Evolutionary conservation across 2,797 vertebrate species (phyloP).

Genomic region (Anniella stebbinsi): DNA sequence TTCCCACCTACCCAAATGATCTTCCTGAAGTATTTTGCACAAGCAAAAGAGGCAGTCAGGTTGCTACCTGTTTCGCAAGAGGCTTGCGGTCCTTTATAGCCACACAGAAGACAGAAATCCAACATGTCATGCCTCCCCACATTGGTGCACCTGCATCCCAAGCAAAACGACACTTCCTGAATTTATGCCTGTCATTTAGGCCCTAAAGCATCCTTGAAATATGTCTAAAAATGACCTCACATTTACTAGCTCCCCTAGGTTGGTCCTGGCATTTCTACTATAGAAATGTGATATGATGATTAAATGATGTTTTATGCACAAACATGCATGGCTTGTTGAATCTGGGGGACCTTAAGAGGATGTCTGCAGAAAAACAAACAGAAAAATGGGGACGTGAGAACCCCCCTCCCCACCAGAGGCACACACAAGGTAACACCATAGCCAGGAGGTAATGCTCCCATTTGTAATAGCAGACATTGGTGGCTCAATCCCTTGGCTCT

Average conservation of each 20-base stretch:
- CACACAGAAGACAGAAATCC: not conserved
- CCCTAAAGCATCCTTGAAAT: not conserved
- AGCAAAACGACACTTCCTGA: not conserved
- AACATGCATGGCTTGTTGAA: not conserved
- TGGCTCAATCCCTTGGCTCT: too few species aligned
- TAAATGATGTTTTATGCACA: not conserved
- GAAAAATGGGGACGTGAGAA: not conserved
- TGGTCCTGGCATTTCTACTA: not conserved
- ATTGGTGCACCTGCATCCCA: not conserved
- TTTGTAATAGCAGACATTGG: not conserved
- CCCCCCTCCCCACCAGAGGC: not conserved
- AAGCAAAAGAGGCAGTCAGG: not conserved
- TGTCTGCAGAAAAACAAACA: not conserved
- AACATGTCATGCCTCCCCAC: not conserved
- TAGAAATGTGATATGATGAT: not conserved
- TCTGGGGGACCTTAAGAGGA: too few species aligned
- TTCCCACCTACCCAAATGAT: not conserved
- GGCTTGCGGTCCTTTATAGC: not conserved
- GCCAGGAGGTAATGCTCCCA: not conserved
- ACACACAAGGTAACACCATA: not conserved
- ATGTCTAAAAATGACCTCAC: not conserved
- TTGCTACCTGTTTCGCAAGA: slow-evolving; percentile 14
- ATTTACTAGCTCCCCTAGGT: not conserved
- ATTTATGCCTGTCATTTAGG: not conserved
- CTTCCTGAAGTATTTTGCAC: not conserved